A percentile compares a stretch with the other conserved stretches of the same genome.
Evolutionary conservation across 2,797 vertebrate genomes (phyloP).

Genomic region (Rhinatrema bivittatum): DNA sequence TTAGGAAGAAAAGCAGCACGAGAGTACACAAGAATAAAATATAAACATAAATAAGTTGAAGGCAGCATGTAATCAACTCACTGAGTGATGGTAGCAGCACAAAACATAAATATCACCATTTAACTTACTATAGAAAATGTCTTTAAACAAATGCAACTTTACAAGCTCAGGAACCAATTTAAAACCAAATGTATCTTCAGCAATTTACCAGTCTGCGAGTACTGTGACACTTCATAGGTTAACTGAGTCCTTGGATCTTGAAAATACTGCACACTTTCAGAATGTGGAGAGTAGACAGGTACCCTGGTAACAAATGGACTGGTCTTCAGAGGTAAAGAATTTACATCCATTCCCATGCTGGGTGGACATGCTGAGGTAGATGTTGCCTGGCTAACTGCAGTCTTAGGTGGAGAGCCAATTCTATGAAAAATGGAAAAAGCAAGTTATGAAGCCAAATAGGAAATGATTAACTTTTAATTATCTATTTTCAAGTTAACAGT

Average conservation of each 20-base stretch:
- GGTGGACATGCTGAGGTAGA: constrained; percentile 67
- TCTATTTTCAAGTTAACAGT: too few relatives aligned
- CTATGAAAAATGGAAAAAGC: constrained; percentile 58
- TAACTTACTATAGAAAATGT: background rate
- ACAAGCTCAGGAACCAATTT: background rate
- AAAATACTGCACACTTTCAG: constrained; percentile 77
- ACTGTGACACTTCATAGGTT: constrained; percentile 72
- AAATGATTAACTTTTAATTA: too few relatives aligned
- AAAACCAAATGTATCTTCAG: too few relatives aligned
- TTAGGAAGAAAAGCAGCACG: too few relatives aligned
- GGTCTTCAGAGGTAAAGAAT: constrained; percentile 65
- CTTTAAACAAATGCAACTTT: background rate
- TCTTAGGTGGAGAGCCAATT: constrained; percentile 74
- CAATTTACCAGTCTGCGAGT: constrained; percentile 72
- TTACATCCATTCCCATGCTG: constrained; percentile 59
- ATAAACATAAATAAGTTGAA: too few relatives aligned
- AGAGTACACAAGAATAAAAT: too few relatives aligned
- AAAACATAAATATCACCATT: too few relatives aligned
- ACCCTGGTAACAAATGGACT: constrained; percentile 70
- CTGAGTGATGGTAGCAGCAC: too few relatives aligned
- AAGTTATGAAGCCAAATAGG: constrained; percentile 13
- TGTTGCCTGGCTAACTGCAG: constrained; percentile 70
- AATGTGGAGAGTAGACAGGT: constrained; percentile 68
- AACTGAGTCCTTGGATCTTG: constrained; percentile 73
- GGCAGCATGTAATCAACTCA: too few relatives aligned